Evolutionary conservation across 2,113 vertebrate genomes (phyloP), one percentile per base, ranked within the genome.

Genomic region (Notarius lentiginosus): DNA sequence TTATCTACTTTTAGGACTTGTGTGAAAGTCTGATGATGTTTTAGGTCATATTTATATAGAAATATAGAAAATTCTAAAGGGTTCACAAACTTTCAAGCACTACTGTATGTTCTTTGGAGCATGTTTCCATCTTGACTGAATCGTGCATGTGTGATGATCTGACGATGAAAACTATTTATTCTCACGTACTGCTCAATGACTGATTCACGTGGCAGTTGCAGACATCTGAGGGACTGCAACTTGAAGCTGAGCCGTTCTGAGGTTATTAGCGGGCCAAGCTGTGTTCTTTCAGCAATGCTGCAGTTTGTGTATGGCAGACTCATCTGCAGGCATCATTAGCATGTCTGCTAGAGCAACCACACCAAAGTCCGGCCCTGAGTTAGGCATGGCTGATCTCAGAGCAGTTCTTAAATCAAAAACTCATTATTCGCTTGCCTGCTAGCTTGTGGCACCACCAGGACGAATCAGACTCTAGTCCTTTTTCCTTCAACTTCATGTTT

Each of bases 281-380:
- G 86, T 75, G 27, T 89, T 76, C 91, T 86, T 84, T 84, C 61
- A 88, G 87, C 60, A 80, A 72, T 83, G 63, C 66, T 89, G 77
- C 70, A 86, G 87, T 55, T 41, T 41, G 41, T 87, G 89, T 83
- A 91, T 87, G 88, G 87, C 86, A 86, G 85, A 86, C 84, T 85
- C 91, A 92, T 91, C 80, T 88, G 86, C 60, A 86, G 85, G 76
- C 77, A 90, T 89, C 86, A 88, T 89, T 89, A 88, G 84, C 88
- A 83, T 90, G 90, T 90, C 85, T 92, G 85, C 88, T 89, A 81
- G 76, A 84, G 76, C 87, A 87, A 89, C 88, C 90, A 90, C 85
- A 91, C 89, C 89, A 90, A 91, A 91, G 90, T 80, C 47, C 22
- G 15, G 55, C 73, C 53, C 84, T 79, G 85, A 1, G 53, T 83